These are phyloP conservation scores for Phylloscopus whistleri DNA, from an alignment of 2,113 vertebrate species.

Conservation along the genomic window DNA sequence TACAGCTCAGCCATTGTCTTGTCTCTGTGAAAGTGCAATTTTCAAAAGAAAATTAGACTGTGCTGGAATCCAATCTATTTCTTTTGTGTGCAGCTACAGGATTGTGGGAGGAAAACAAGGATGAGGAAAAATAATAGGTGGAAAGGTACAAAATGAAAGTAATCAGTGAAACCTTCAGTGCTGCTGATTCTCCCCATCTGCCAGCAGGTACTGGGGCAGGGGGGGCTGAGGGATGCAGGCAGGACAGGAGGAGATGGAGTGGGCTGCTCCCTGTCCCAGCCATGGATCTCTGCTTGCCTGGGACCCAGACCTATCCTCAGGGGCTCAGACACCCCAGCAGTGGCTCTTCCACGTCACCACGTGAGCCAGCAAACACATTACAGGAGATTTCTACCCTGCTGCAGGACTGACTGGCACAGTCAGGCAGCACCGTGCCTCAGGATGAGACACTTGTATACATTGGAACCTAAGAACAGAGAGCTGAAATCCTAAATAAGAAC, in stretches of 20 bases:
- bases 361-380: fast-evolving
- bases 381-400: background rate
- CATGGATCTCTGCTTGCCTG: fast-evolving
- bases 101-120: background rate
- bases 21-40: background rate
- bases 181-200: background rate
- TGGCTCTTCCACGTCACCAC: fast-evolving
- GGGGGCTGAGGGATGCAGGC: background rate
- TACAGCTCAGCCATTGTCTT: background rate
- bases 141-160: background rate
- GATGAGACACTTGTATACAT: background rate
- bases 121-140: background rate
- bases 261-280: background rate
- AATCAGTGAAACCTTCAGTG: background rate
- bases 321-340: background rate
- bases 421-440: background rate
- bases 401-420: background rate
- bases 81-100: background rate
- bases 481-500: background rate
- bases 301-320: background rate
- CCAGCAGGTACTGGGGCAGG: background rate
- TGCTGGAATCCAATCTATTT: background rate
- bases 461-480: background rate
- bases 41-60: background rate
- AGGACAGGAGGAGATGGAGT: background rate